Percentiles rank a stretch among this genome's conserved stretches.
phyloP scores from a whole-genome alignment of 37 sponge, comb jelly and placozoan genomes.

The Crambe crambe region DNA sequence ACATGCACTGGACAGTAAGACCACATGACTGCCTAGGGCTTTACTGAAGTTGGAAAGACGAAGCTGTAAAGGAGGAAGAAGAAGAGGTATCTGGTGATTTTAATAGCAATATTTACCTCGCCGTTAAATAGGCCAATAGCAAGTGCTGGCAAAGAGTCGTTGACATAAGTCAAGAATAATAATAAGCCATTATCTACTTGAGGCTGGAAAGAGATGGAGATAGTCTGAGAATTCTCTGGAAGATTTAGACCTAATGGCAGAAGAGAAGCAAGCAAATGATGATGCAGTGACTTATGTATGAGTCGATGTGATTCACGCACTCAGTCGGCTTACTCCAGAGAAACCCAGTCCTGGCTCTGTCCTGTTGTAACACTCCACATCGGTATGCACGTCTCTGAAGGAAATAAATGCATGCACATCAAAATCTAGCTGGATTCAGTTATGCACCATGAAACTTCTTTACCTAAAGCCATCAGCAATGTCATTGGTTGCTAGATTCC shows the following conservation, averaged over 20 bases:
- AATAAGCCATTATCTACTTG: slow-evolving; percentile 30
- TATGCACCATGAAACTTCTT: not conserved
- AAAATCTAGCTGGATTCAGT: not conserved
- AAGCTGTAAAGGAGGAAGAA: slow-evolving; percentile 5
- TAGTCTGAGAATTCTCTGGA: not conserved
- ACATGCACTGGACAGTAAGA: not conserved
- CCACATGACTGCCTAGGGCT: not conserved
- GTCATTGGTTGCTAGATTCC: slow-evolving; percentile 20
- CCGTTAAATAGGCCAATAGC: slow-evolving; percentile 40
- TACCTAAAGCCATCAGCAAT: slow-evolving; percentile 31
- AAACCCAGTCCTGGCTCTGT: slow-evolving; percentile 37
- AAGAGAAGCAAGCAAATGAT: too few relatives aligned
- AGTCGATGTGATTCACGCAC: slow-evolving; percentile 20
- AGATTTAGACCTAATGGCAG: not conserved
- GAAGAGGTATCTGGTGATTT: too few relatives aligned
- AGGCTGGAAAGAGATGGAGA: slow-evolving; percentile 11
- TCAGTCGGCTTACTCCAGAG: slow-evolving; percentile 19
- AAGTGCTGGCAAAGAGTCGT: not conserved
- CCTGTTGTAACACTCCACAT: slow-evolving; percentile 28
- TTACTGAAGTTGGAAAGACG: slow-evolving; percentile 20
- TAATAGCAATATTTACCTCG: slow-evolving; percentile 19
- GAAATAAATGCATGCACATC: too few relatives aligned
- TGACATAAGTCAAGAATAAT: slow-evolving; percentile 8
- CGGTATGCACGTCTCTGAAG: slow-evolving; percentile 27
- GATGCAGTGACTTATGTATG: not conserved